Conservation (phyloP, 1,140 invertebrate species). For the Ceratosolen solmsi region DNA sequence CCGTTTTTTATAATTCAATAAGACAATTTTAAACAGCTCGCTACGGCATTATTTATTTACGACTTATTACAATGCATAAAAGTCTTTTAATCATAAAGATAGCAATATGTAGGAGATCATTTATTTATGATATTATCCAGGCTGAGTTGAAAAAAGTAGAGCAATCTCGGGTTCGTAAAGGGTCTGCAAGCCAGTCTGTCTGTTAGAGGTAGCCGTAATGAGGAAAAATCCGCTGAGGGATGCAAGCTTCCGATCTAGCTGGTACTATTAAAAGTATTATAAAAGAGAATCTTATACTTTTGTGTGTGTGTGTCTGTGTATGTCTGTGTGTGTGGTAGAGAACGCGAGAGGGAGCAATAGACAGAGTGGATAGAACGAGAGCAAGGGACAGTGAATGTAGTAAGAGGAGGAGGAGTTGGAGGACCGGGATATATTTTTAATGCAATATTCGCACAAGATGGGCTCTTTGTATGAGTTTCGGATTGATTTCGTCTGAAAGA, state of each 20-base stretch:
- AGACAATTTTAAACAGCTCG: no score
- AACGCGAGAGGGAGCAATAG: background rate
- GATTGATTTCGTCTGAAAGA: no score
- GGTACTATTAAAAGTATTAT: background rate
- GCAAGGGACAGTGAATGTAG: background rate
- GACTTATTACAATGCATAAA: no score
- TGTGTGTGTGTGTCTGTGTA: background rate
- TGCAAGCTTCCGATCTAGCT: background rate
- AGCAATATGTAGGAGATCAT: background rate
- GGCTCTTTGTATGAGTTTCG: no score
- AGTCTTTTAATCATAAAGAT: no score
- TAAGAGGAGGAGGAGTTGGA: background rate
- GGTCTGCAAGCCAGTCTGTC: background rate
- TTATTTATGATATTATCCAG: constrained; percentile 2
- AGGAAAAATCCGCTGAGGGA: background rate
- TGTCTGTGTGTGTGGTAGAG: background rate
- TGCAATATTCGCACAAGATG: background rate
- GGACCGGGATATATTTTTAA: background rate
- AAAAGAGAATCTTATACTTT: background rate
- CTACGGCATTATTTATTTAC: no score
- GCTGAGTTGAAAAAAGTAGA: background rate
- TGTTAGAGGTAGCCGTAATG: background rate
- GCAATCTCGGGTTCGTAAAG: background rate
- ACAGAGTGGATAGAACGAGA: background rate
- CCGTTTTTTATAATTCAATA: no score